Base-by-base conservation (phyloP, 2,888 invertebrate genomes). In the Willowsia nigromaculata region DNA sequence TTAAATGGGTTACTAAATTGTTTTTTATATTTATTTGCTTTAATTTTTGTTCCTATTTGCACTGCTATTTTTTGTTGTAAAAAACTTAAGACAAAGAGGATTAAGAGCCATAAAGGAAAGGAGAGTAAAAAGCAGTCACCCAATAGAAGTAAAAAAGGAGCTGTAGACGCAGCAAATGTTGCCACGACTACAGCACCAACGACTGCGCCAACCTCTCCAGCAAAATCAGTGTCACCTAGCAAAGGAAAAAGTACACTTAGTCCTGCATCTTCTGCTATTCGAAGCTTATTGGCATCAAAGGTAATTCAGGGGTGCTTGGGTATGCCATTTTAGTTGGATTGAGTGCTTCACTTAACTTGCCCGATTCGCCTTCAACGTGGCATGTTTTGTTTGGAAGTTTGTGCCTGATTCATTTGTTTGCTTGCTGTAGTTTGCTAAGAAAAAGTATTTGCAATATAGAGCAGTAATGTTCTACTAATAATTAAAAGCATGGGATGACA, bases 271-370 rank as follows among this genome's bases (percentile, higher is more conserved):
- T 92, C 93, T 59, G 93, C 92, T 81, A 92, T 92, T 83, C 83
- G 93, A 90, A 93, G 92, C 71, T 91, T 93, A 59, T 91, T 93
- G 84, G 93, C 93, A 7, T 92, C 92, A 5, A 93, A 93, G 93
- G 93, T 93, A 92, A 91, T 62, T 71, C 15, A 13, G 27, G 50
- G 43, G 50, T 68, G 65, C 62, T 56, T 40, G 83, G 18, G 50
- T 9, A 43, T 27, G 47, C 33, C 7, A n/a, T 85, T 37, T 83
- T 13, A 9, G 37, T 65, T 62, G 43, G 27, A 3, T 56, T 81
- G 78, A 40, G 7, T 59, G 53, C 18, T 47, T 22, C 6, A 22
- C 18, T 18, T 5, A 15, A 50, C 3, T 2, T 6, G 7, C 11
- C 11, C 15, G 18, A 18, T 50, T 7, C 25, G 43, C 27, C 43